Evolutionary conservation across 2,888 invertebrate genomes (phyloP), one percentile per base, ranked within the genome.

Genomic region (Panopea generosa): DNA sequence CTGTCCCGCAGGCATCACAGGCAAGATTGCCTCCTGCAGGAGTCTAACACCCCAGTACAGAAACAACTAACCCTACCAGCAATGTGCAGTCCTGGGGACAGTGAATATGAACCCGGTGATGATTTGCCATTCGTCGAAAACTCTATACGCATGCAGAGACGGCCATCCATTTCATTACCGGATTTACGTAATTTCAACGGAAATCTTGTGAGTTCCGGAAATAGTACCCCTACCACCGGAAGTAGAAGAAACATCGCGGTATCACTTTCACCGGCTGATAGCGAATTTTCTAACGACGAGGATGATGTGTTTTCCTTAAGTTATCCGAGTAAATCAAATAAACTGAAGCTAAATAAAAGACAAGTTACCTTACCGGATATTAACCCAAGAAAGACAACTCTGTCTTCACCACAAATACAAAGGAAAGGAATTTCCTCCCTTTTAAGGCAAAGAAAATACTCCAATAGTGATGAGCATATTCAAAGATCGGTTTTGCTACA

Each of bases 151-250:
- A 73, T 68, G 57, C 70, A 76, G 59, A 33, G 82, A 14, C 60
- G 82, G 29, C 84, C 85, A 53, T 86, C 85, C 14, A 65, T 86
- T 9, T 87, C 87, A 73, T 84, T 87, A 74, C 87, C 87, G 61
- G 87, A 87, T 63, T 67, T 87, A 66, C 85, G 86, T 65, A 77
- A 77, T 61, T 70, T 80, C 18, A 79, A 73, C 16, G 80, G 81
- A n/a, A 77, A 68, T 61, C 67, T 87, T 11, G 85, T 87, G 7
- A 68, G 77, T 57, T 86, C 86, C 20, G 86, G 84, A 26, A 77
- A 76, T 33, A 84, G 76, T 52, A 83, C 82, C 9, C 86, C 85
- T 1, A 24, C 26, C 43, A 27, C 16, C 29, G 14, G 65, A 60
- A 29, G 43, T 47, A n/a, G 29, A 11, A 14, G 27, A 4, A 45